Conservation (phyloP, 2,113 vertebrate species). For the Alosa alosa region DNA sequence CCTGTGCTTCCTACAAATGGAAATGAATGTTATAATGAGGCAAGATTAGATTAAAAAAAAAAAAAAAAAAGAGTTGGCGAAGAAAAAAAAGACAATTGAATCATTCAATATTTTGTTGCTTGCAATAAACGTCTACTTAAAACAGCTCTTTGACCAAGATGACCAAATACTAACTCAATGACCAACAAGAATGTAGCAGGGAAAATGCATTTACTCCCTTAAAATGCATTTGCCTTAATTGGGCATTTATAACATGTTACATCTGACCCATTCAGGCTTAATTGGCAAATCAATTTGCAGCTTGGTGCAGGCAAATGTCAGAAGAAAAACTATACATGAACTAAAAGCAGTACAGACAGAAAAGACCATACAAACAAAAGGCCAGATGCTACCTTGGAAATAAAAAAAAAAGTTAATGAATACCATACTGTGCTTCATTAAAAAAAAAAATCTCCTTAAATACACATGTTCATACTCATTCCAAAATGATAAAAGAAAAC, state of each 20-base stretch:
- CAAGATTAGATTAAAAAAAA: background rate
- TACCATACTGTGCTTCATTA: slow-evolving; percentile 68
- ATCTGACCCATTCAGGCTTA: background rate
- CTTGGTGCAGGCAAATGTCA: slow-evolving; percentile 24
- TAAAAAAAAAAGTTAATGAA: slow-evolving; percentile 43
- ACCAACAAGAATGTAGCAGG: background rate
- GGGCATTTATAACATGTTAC: background rate
- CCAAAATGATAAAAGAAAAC: slow-evolving; percentile 65
- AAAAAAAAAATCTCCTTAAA: slow-evolving; percentile 51
- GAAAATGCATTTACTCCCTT: background rate
- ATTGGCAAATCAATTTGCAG: slow-evolving; percentile 40
- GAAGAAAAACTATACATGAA: slow-evolving; percentile 55
- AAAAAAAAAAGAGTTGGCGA: background rate
- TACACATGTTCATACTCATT: slow-evolving; percentile 67
- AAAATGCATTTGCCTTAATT: background rate
- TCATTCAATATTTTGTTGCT: background rate
- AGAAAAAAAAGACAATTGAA: background rate
- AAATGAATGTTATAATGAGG: slow-evolving; percentile 15
- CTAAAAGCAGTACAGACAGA: slow-evolving; percentile 47
- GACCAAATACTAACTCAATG: background rate
- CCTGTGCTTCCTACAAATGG: background rate
- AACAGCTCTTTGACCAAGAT: background rate
- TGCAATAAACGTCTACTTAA: background rate
- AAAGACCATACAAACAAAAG: slow-evolving; percentile 34
- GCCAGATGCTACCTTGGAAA: slow-evolving; percentile 62